These are phyloP conservation scores for Thaleichthys pacificus DNA, from an alignment of 2,797 vertebrate genomes.

Conservation along the genomic window DNA sequence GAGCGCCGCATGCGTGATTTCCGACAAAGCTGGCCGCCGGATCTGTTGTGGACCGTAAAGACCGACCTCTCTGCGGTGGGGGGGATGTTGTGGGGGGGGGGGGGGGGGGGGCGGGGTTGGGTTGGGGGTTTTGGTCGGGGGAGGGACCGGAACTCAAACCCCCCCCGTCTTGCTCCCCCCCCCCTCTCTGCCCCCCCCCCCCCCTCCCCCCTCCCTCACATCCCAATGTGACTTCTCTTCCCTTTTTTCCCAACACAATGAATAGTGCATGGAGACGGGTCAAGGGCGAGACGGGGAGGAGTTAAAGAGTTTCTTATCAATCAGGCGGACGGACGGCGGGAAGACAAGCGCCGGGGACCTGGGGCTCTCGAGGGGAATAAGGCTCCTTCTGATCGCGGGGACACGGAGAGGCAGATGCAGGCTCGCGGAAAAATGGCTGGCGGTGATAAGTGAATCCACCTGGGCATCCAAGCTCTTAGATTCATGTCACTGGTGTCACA, in stretches of 20 bases:
- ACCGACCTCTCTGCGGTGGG: too few relatives aligned
- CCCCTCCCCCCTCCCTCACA: too few relatives aligned
- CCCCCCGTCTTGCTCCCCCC: constrained; percentile 1
- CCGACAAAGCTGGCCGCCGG: neutral
- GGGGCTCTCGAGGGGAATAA: constrained; percentile 40
- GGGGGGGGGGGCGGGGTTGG: too few relatives aligned
- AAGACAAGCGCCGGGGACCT: neutral
- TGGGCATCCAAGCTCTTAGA: constrained; percentile 56
- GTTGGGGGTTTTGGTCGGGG: too few relatives aligned
- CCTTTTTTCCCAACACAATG: constrained; percentile 63
- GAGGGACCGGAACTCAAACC: neutral
- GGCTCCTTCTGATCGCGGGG: constrained; percentile 61
- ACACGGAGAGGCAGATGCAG: constrained; percentile 66
- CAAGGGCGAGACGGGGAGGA: constrained; percentile 69
- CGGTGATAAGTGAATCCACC: constrained; percentile 57
- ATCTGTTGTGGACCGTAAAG: neutral
- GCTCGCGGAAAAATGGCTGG: constrained; percentile 49
- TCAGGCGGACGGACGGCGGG: constrained; percentile 59
- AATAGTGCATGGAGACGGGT: constrained; percentile 76
- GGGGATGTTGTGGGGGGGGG: too few relatives aligned
- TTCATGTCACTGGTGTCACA: constrained; percentile 57
- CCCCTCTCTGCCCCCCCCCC: neutral
- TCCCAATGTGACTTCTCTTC: constrained; percentile 68
- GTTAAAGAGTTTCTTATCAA: constrained; percentile 76
- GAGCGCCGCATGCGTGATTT: neutral